A percentile compares a stretch with the other conserved stretches of the same genome.
Conservation (phyloP, 1,140 invertebrate species). For the Bombus soroeensis region DNA sequence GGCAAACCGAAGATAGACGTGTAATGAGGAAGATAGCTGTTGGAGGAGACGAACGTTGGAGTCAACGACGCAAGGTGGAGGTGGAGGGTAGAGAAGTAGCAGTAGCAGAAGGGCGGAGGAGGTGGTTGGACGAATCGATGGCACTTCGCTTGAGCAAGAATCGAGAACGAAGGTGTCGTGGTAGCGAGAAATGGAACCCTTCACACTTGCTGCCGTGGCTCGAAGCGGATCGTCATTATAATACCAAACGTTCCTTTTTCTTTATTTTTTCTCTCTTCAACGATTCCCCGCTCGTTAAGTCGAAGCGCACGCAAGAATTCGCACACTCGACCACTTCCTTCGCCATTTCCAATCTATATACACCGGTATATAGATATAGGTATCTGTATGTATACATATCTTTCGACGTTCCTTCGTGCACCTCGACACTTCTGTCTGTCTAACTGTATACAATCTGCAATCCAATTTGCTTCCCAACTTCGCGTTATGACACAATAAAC, state of each 20-base stretch:
- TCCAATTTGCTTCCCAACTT: slow-evolving; percentile 51
- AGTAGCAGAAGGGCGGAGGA: slow-evolving; percentile 26
- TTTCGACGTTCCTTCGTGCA: slow-evolving; percentile 33
- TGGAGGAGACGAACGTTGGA: slow-evolving; percentile 46
- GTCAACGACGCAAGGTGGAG: slow-evolving; percentile 32
- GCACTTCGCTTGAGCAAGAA: slow-evolving; percentile 46
- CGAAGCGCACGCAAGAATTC: slow-evolving; percentile 51
- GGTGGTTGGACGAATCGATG: slow-evolving; percentile 58
- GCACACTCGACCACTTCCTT: slow-evolving; percentile 59
- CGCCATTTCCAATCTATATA: slow-evolving; percentile 19
- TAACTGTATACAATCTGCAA: slow-evolving; percentile 24
- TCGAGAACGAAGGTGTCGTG: slow-evolving; percentile 40
- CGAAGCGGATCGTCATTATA: slow-evolving; percentile 65
- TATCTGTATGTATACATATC: background rate
- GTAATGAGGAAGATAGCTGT: slow-evolving; percentile 66
- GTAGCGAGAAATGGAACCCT: slow-evolving; percentile 47
- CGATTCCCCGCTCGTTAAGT: slow-evolving; percentile 58
- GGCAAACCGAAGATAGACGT: slow-evolving; percentile 32
- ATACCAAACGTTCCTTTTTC: slow-evolving; percentile 42
- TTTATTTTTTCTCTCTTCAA: background rate
- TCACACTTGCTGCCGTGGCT: slow-evolving; percentile 52
- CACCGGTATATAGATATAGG: background rate
- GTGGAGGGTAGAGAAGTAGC: slow-evolving; percentile 33
- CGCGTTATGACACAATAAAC: slow-evolving; percentile 51
- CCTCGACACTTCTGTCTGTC: slow-evolving; percentile 21